Evolutionary conservation across 2,888 invertebrate genomes (phyloP), one percentile per base, ranked within the genome.

Genomic region (Rosalia funebris): DNA sequence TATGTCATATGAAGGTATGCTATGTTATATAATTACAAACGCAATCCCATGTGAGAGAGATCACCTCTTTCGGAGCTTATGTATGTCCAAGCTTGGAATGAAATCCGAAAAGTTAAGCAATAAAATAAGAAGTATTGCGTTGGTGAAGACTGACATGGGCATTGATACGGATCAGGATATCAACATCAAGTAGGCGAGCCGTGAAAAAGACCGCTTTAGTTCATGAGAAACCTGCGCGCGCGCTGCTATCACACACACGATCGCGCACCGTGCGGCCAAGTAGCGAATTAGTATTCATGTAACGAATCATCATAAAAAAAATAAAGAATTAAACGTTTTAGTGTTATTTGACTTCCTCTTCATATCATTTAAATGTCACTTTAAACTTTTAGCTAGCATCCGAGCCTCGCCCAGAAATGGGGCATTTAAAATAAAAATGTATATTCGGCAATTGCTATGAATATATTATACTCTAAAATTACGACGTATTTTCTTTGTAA

Each of bases 211-310:
- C 70, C 71, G 74, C 74, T 72, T 73, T 73, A 68, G 71, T 73
- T 72, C 75, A 75, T 75, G 77, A 75, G 75, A 77, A 76, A 70
- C 70, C 70, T 74, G 73, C 72, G 75, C 72, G 70, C 69, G 71
- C 68, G 70, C 70, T 71, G 64, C 69, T 77, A 77, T 77, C 77
- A 68, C 61, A 64, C 71, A 73, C 73, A 74, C 73, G 71, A 77
- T 78, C 77, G 68, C 71, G 68, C 70, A 67, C 71, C 70, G 69
- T 72, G 71, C 72, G 74, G 71, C 70, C 71, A 76, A 75, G 72
- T 72, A 70, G 72, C 74, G 73, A 75, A 77, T 77, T 77, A 77
- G 74, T 74, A 77, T 77, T 77, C 77, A 75, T 71, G 73, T 70
- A 73, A 73, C 76, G 76, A 76, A 74, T 74, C 71, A 73, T 73